Percentiles rank a stretch among this genome's conserved stretches.
Evolutionary conservation across 2,113 vertebrate genomes (phyloP).

Genomic region (Danionella cerebrum): DNA sequence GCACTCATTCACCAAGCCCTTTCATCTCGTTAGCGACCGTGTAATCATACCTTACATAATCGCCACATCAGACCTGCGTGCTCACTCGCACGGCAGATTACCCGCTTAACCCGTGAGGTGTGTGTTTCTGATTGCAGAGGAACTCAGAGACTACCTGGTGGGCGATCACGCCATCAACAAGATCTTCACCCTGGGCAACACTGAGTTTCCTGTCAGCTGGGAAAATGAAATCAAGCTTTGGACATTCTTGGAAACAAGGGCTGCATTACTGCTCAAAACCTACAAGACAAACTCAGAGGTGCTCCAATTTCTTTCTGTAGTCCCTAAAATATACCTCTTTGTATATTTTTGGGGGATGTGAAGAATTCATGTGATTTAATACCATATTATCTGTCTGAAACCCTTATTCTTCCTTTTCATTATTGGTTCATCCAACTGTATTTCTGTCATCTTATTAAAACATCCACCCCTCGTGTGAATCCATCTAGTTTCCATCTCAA

Average conservation of each 20-base stretch:
- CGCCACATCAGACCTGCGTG: slow-evolving; percentile 19
- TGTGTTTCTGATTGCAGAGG: slow-evolving; percentile 67
- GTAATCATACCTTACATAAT: slow-evolving; percentile 28
- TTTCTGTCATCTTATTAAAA: no score
- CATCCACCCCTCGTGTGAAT: no score
- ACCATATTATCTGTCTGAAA: no score
- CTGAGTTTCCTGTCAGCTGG: slow-evolving; percentile 93
- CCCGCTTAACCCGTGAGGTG: slow-evolving; percentile 6
- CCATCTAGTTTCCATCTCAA: no score
- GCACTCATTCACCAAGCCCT: slow-evolving; percentile 16
- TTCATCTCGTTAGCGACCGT: slow-evolving; percentile 38
- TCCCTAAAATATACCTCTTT: no score
- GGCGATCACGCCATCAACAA: slow-evolving; percentile 86
- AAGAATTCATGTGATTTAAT: no score
- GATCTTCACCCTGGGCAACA: slow-evolving; percentile 91
- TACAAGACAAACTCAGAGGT: slow-evolving; percentile 87
- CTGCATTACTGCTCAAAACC: slow-evolving; percentile 88
- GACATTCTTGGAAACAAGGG: slow-evolving; percentile 93
- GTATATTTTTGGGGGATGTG: no score
- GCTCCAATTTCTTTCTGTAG: no score
- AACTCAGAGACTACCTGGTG: slow-evolving; percentile 85
- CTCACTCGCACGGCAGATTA: neutral
- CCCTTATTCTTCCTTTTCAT: no score
- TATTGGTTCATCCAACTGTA: no score
- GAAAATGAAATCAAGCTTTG: slow-evolving; percentile 95